These are phyloP conservation scores for Dasypolia templi DNA, from an alignment of 2,888 invertebrate species.

Conservation along the genomic window DNA sequence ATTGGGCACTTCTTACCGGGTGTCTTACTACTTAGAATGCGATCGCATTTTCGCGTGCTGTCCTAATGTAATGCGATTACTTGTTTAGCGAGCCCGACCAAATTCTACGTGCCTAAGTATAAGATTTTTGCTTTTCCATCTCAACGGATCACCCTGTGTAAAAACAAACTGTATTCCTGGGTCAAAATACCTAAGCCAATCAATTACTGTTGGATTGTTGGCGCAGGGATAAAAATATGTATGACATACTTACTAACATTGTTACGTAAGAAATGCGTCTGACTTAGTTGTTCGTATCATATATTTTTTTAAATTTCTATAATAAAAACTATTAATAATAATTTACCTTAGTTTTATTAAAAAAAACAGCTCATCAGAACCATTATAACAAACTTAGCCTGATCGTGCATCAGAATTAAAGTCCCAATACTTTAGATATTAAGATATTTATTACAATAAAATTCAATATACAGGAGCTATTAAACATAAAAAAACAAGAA, in stretches of 20 bases:
- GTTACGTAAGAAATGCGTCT: background rate
- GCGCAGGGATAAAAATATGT: background rate
- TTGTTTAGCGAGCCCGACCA: background rate
- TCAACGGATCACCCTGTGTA: background rate
- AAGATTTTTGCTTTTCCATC: background rate
- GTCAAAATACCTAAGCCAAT: background rate
- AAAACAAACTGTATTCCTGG: background rate
- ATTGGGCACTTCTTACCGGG: background rate
- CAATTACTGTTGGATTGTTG: background rate
- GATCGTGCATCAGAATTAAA: no score
- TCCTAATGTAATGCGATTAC: background rate
- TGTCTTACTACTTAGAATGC: background rate
- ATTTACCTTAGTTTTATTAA: constrained; percentile 3
- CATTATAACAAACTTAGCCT: background rate
- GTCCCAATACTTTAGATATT: no score
- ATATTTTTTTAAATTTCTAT: background rate
- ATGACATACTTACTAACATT: background rate
- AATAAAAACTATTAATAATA: constrained; percentile 8
- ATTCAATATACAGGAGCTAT: no score
- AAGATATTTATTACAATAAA: no score
- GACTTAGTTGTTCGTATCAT: background rate
- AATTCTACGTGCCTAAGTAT: background rate
- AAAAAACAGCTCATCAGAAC: background rate
- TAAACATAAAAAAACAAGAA: no score
- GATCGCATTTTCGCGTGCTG: background rate